Conservation (phyloP, 2,113 vertebrate species). For the Xenopus borealis region DNA sequence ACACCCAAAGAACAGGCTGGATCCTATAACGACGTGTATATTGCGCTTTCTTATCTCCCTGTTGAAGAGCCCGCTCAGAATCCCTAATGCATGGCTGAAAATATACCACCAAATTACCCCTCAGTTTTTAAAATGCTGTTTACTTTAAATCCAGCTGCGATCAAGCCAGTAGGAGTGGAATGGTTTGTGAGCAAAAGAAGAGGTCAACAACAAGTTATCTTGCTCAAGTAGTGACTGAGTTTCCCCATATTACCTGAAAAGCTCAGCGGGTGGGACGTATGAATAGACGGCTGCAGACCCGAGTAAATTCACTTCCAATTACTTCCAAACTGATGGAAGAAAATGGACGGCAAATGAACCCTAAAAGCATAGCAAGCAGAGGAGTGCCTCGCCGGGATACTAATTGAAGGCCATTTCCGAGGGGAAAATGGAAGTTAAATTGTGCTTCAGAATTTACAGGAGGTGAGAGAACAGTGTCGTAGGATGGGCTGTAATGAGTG, state of each 20-base stretch:
- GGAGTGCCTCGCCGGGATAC: conserved; percentile 3
- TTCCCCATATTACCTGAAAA: not conserved
- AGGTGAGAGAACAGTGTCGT: conserved; percentile 3
- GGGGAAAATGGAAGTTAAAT: conserved; percentile 34
- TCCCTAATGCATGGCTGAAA: not conserved
- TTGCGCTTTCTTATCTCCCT: no score
- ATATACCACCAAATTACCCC: not conserved
- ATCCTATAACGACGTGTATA: no score
- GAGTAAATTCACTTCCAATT: conserved; percentile 32
- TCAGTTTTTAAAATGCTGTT: not conserved
- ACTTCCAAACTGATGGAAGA: conserved; percentile 30
- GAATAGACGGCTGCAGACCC: not conserved
- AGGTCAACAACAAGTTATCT: not conserved
- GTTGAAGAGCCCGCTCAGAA: no score
- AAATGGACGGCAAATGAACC: conserved; percentile 35
- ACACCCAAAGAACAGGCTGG: no score
- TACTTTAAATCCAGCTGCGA: not conserved
- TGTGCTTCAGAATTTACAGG: conserved; percentile 24
- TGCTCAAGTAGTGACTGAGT: not conserved
- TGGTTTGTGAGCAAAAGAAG: not conserved
- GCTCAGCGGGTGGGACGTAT: conserved; percentile 13
- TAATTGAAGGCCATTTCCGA: conserved; percentile 27
- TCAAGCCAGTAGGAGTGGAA: not conserved
- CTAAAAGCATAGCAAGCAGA: conserved; percentile 9
- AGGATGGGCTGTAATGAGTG: not conserved